Evolutionary conservation across 2,797 vertebrate genomes (phyloP).

Genomic region (Phrynocephalus forsythii): DNA sequence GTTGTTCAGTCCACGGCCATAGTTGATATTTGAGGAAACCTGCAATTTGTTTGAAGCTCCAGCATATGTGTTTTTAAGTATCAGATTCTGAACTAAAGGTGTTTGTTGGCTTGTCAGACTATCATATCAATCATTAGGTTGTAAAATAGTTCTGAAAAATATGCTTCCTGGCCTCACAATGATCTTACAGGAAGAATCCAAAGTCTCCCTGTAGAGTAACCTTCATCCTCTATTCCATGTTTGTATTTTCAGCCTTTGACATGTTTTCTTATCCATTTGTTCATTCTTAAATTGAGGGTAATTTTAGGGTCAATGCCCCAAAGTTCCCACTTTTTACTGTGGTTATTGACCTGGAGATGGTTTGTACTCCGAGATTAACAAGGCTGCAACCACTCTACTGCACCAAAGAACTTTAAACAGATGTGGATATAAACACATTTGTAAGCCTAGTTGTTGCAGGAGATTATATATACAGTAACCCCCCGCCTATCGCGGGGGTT

Average conservation of each 20-base stretch:
- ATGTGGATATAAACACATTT: neutral
- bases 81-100: neutral
- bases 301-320: neutral
- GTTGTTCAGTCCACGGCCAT: constrained; percentile 73
- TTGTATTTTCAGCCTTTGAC: constrained; percentile 12
- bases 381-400: neutral
- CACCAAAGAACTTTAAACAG: neutral
- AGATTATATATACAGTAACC: neutral
- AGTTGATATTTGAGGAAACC: constrained; percentile 28
- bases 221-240: neutral
- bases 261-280: neutral
- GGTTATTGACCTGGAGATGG: neutral
- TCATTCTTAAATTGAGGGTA: neutral
- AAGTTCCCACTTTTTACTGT: neutral
- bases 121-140: neutral
- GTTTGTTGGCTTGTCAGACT: constrained; percentile 12
- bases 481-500: too few relatives aligned
- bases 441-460: neutral
- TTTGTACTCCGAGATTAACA: neutral
- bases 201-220: neutral
- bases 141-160: neutral
- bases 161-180: neutral
- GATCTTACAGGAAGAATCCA: neutral
- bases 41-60: neutral
- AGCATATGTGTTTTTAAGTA: neutral